Evolutionary conservation across 1,140 invertebrate genomes (phyloP), one percentile per base, ranked within the genome.

Genomic region (Camponotus pennsylvanicus): DNA sequence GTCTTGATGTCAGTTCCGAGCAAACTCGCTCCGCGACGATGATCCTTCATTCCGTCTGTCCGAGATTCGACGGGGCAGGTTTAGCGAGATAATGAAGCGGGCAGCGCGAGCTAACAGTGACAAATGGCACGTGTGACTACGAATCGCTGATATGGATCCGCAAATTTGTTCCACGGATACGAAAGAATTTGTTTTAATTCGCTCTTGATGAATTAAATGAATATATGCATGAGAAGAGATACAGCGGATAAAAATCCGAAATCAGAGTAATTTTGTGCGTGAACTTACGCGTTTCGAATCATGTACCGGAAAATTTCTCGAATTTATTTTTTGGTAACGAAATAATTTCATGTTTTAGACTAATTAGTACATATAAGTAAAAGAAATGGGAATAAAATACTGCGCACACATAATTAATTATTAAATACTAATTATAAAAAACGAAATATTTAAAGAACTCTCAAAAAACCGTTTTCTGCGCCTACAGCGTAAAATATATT

Each of bases 1-100:
- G 85, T 89, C 86, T 89, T 88, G 82, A 42, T 79, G 86, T 88
- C 87, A 89, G 86, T 64, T 69, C 37, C 79, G 64, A 32, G 32
- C 15, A 52, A 52, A 49, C 34, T 55, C 21, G 82, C 82, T 13
- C 49, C 49, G 13, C 82, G 71, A 40, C 73, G 82, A 85, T 55
- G 73, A 77, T 76, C 82, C 82, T 85, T 77, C 71, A 85, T 85
- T 45, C 70, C 34, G 6, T 0, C 66, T 21, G 52, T 73, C 67
- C 40, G 55, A 83, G 69, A 83, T 83, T 83, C 69, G 79, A 73
- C 67, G 32, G 67, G 63, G 3, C 27, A 45, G 27, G 15, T 71
- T 79, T 83, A 45, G 27, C 21, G 37, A 27, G 55, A 73, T 83
- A 73, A 83, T 83, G 42, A 83, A 83, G 69, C 55, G 55, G 34